Evolutionary conservation across 2,888 invertebrate genomes (phyloP).

Genomic region (Neuroscelio doddi): DNA sequence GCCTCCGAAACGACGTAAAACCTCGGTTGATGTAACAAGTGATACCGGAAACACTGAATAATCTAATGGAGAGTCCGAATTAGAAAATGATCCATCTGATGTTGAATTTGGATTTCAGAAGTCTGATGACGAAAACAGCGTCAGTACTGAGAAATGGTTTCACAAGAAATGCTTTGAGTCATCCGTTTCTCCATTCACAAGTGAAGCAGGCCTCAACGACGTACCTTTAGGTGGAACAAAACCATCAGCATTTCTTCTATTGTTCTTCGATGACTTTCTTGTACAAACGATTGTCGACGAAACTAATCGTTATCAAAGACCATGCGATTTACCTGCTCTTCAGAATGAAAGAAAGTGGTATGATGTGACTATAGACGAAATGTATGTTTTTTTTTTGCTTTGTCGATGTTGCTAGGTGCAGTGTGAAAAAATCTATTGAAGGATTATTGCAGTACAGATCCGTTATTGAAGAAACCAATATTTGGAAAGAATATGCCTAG

Average conservation of each 20-base stretch:
- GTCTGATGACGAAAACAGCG: no score
- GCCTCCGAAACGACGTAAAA: no score
- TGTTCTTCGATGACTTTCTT: slow-evolving; percentile 8
- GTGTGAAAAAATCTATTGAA: no score
- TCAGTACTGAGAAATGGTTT: slow-evolving; percentile 10
- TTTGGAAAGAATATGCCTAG: no score
- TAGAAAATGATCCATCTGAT: no score
- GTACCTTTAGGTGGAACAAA: slow-evolving; percentile 2
- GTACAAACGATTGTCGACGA: slow-evolving; percentile 11
- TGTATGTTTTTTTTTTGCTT: slow-evolving; percentile 2
- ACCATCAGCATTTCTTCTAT: slow-evolving; percentile 5
- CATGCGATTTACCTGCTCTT: slow-evolving; percentile 1
- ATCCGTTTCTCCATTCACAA: slow-evolving; percentile 6
- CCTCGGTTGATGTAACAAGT: no score
- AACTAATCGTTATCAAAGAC: slow-evolving; percentile 6
- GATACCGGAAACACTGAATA: no score
- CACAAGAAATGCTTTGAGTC: slow-evolving; percentile 5
- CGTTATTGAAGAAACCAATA: no score
- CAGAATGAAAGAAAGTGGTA: slow-evolving; percentile 4
- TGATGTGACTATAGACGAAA: slow-evolving; percentile 8
- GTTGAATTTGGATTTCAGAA: no score
- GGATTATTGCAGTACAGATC: no score
- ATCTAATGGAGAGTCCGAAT: no score
- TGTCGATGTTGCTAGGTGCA: slow-evolving; percentile 17
- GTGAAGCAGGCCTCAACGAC: slow-evolving; percentile 9